These are phyloP conservation scores for Aphelocoma californica DNA, from an alignment of 2,797 vertebrate genomes.

Conservation along the genomic window DNA sequence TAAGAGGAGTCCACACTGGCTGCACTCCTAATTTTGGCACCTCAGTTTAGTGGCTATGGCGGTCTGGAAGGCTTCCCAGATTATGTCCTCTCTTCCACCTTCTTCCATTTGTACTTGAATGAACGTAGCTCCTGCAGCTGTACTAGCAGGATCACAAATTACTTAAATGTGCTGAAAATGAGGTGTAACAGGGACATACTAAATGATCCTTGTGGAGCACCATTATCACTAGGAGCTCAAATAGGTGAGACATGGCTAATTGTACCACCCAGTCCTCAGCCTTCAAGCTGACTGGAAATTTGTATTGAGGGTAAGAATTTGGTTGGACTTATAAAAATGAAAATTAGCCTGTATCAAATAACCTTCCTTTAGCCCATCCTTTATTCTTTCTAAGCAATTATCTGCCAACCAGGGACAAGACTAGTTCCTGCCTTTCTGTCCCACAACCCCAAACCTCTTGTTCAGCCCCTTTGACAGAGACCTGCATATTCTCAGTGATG, in stretches of 20 bases:
- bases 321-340: not conserved
- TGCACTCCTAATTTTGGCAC: not conserved
- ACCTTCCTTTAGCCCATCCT: not conserved
- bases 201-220: not conserved
- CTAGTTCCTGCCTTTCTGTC: not conserved
- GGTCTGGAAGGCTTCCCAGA: not conserved
- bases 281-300: not conserved
- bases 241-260: not conserved
- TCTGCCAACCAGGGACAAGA: not conserved
- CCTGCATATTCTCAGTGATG: not conserved
- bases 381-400: not conserved
- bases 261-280: not conserved
- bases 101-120: not conserved
- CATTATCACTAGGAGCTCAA: not conserved
- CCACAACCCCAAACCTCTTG: not conserved
- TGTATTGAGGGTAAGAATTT: not conserved
- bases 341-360: too few relatives aligned
- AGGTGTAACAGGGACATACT: not conserved
- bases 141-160: not conserved
- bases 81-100: not conserved
- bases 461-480: not conserved
- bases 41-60: not conserved
- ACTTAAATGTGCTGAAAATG: not conserved
- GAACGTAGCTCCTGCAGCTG: not conserved
- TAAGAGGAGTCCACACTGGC: not conserved